Percentiles rank a stretch among this genome's conserved stretches.
Conservation (phyloP, 2,113 vertebrate species). For the Chaetodon trifascialis region DNA sequence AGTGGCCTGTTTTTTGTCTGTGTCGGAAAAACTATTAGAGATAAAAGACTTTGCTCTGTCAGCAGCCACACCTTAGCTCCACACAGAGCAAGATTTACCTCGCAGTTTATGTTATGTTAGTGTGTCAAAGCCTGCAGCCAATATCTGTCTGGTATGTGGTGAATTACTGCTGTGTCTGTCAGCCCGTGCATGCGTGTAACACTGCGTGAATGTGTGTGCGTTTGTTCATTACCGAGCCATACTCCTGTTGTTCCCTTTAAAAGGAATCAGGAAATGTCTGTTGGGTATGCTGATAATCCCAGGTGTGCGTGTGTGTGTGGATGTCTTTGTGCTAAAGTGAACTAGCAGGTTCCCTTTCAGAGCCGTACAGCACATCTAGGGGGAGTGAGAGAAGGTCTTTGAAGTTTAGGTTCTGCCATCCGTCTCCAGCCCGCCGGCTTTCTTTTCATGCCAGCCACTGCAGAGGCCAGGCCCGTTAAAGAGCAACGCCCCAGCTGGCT, state of each 20-base stretch:
- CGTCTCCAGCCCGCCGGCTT: conserved; percentile 76
- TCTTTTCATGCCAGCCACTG: conserved; percentile 83
- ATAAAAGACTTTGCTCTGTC: conserved; percentile 68
- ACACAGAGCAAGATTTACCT: conserved; percentile 61
- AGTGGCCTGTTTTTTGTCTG: conserved; percentile 72
- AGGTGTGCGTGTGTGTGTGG: conserved; percentile 39
- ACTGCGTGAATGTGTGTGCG: conserved; percentile 27
- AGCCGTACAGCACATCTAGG: conserved; percentile 49
- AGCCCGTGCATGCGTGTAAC: neutral
- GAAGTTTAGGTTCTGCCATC: conserved; percentile 83
- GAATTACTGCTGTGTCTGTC: conserved; percentile 43
- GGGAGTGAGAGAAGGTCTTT: conserved; percentile 73
- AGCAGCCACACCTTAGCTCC: conserved; percentile 49
- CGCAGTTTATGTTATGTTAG: conserved; percentile 60
- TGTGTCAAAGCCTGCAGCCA: conserved; percentile 63
- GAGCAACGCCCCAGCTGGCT: conserved; percentile 72
- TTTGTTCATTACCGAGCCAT: conserved; percentile 35
- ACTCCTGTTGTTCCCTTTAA: conserved; percentile 42
- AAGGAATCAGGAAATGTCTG: conserved; percentile 67
- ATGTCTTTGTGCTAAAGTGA: conserved; percentile 68
- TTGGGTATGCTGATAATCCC: conserved; percentile 37
- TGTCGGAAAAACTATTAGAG: conserved; percentile 66
- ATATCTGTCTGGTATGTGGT: conserved; percentile 69
- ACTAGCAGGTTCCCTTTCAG: conserved; percentile 74
- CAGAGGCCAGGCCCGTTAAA: conserved; percentile 80